Percentiles rank a stretch among this genome's conserved stretches.
Conservation (phyloP, 2,113 vertebrate species). For the Camarhynchus parvulus region DNA sequence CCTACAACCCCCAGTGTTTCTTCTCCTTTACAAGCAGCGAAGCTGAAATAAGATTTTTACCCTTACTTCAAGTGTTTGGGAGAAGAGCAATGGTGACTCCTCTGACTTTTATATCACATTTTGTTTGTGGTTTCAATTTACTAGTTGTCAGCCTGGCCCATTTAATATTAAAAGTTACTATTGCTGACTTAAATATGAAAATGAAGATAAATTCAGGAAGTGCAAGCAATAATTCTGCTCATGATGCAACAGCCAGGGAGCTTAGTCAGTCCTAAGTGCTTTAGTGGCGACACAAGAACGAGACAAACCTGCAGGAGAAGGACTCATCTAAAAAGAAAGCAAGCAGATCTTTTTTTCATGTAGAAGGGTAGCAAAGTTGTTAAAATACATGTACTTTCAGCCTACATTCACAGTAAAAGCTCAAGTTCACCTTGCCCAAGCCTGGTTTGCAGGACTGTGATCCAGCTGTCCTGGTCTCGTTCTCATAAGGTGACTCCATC, state of each 20-base stretch:
- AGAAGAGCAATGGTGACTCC: not conserved
- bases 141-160: not conserved
- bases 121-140: not conserved
- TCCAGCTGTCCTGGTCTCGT: not conserved
- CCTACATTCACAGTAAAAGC: not conserved
- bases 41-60: not conserved
- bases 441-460: not conserved
- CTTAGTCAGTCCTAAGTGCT: not conserved
- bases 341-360: not conserved
- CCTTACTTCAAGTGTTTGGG: not conserved
- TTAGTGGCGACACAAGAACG: not conserved
- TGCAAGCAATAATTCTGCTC: not conserved
- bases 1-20: not conserved
- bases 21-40: not conserved
- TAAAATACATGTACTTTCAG: not conserved
- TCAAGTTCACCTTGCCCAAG: not conserved
- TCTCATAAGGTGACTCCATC: not conserved
- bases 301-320: not conserved
- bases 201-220: not conserved
- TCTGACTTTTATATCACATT: not conserved
- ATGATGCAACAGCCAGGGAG: not conserved
- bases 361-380: not conserved
- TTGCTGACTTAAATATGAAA: not conserved
- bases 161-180: not conserved
- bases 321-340: not conserved